Evolutionary conservation across 2,888 invertebrate species (phyloP).

Genomic region (Anticlea derivata): DNA sequence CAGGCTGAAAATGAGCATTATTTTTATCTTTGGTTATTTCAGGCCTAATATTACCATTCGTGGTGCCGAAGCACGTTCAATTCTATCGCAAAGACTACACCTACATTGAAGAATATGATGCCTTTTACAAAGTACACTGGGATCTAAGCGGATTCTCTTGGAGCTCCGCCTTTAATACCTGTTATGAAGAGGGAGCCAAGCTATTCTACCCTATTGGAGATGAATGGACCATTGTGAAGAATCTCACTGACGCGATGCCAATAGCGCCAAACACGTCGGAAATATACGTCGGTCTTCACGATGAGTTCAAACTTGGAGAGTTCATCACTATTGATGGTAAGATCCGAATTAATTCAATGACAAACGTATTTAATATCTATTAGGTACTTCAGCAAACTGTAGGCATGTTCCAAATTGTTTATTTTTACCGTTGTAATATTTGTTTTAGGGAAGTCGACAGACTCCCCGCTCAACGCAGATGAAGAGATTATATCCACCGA

Average conservation of each 20-base stretch:
- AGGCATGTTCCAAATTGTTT: no score
- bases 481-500: background rate
- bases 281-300: slow-evolving; percentile 50
- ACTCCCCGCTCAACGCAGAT: slow-evolving; percentile 21
- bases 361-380: background rate
- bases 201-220: slow-evolving; percentile 50
- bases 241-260: slow-evolving; percentile 32
- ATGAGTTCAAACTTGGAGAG: slow-evolving; percentile 48
- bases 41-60: slow-evolving; percentile 32
- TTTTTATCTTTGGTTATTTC: slow-evolving; percentile 9
- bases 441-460: slow-evolving; percentile 34
- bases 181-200: slow-evolving; percentile 51
- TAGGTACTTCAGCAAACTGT: no score
- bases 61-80: slow-evolving; percentile 34
- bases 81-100: slow-evolving; percentile 55
- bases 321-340: slow-evolving; percentile 58
- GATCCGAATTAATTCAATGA: no score
- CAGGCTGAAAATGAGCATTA: no score
- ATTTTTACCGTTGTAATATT: no score
- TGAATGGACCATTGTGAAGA: slow-evolving; percentile 50
- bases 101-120: slow-evolving; percentile 47
- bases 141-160: slow-evolving; percentile 39
- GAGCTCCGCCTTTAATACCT: slow-evolving; percentile 45
- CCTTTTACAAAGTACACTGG: slow-evolving; percentile 55
- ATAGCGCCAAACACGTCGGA: slow-evolving; percentile 40